A percentile compares a stretch with the other conserved stretches of the same genome.
Evolutionary conservation across 2,113 vertebrate genomes (phyloP).

Genomic region (Ptychochromis oligacanthus): DNA sequence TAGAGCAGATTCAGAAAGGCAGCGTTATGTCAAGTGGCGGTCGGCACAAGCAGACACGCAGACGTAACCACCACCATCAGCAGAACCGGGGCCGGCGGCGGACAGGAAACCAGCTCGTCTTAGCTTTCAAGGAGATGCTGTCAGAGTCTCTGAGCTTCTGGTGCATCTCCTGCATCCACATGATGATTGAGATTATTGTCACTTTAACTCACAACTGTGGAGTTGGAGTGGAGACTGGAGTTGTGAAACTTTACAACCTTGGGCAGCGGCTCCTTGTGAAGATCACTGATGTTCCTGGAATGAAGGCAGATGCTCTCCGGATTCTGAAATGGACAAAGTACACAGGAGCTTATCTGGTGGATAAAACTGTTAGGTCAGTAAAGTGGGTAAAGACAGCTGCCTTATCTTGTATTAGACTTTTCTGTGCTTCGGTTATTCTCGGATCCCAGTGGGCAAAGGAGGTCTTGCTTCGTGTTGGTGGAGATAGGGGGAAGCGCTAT

Average conservation of each 20-base stretch:
- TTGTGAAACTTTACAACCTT: conserved; percentile 80
- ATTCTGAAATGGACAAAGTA: conserved; percentile 71
- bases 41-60: conserved; percentile 82
- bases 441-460: conserved; percentile 72
- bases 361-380: conserved; percentile 59
- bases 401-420: conserved; percentile 77
- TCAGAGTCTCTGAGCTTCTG: conserved; percentile 82
- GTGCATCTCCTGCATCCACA: conserved; percentile 85
- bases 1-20: conserved; percentile 74
- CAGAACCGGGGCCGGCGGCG: conserved; percentile 67
- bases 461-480: conserved; percentile 45
- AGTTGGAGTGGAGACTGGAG: conserved; percentile 82
- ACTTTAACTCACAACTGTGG: conserved; percentile 83
- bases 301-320: conserved; percentile 73
- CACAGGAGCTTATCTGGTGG: conserved; percentile 60
- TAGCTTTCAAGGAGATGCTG: conserved; percentile 78
- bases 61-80: conserved; percentile 84
- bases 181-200: conserved; percentile 87
- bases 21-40: conserved; percentile 67
- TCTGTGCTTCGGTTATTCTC: conserved; percentile 77
- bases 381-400: conserved; percentile 69
- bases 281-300: conserved; percentile 77
- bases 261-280: conserved; percentile 76
- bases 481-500: conserved; percentile 71
- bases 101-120: conserved; percentile 70